These are phyloP conservation scores for Psilopsiagon aymara DNA, from an alignment of 2,113 vertebrate genomes.

Conservation along the genomic window DNA sequence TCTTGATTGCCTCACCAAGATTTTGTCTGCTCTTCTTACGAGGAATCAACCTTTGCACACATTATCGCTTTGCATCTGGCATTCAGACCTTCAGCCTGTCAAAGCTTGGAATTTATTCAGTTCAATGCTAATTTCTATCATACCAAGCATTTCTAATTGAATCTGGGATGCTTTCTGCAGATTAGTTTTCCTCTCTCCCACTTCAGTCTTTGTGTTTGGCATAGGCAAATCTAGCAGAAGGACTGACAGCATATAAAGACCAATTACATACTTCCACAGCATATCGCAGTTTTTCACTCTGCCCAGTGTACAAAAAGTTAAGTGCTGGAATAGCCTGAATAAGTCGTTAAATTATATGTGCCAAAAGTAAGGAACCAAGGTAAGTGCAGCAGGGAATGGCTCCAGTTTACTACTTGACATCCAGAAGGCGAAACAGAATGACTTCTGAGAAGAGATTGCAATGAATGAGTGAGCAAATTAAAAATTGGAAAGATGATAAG, in stretches of 20 bases:
- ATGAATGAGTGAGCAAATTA: constrained; percentile 54
- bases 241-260: constrained; percentile 1
- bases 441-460: constrained; percentile 21
- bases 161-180: constrained; percentile 48
- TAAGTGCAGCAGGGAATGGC: neutral
- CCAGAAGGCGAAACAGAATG: neutral
- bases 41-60: constrained; percentile 14
- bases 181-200: constrained; percentile 41
- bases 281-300: neutral
- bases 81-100: constrained; percentile 33
- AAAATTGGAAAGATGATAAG: constrained; percentile 59
- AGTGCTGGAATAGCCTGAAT: neutral
- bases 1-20: constrained; percentile 9
- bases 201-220: neutral
- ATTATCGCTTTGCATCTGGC: constrained; percentile 46
- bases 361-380: constrained; percentile 29
- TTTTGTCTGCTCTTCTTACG: neutral
- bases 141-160: constrained; percentile 54
- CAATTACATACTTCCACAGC: neutral
- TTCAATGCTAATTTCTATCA: constrained; percentile 52
- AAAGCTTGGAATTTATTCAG: constrained; percentile 20
- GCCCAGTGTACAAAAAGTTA: neutral
- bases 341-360: constrained; percentile 9
- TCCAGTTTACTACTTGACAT: constrained; percentile 35
- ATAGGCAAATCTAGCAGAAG: constrained; percentile 1